Percentiles rank a stretch among this genome's conserved stretches.
Conservation (phyloP, 2,888 invertebrate species). For the Hipparchia semele region DNA sequence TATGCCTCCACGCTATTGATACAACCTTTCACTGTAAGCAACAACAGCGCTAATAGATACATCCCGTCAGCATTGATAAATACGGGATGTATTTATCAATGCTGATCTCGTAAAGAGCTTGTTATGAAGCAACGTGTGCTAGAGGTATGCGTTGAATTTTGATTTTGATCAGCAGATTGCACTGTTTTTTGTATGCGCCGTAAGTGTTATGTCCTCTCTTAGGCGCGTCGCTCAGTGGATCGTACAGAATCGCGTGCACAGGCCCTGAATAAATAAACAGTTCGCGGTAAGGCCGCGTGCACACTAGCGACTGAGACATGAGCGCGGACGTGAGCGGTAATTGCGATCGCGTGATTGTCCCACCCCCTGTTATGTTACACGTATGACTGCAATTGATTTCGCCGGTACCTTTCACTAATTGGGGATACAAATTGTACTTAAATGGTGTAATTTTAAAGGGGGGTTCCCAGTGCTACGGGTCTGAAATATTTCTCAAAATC, state of each 20-base stretch:
- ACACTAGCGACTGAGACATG: slow-evolving; percentile 43
- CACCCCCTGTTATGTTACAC: slow-evolving; percentile 11
- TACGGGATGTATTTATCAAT: too few relatives aligned
- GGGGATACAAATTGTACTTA: slow-evolving; percentile 2
- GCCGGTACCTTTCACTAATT: slow-evolving; percentile 31
- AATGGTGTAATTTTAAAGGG: background rate
- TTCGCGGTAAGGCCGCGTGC: slow-evolving; percentile 36
- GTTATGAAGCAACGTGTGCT: too few relatives aligned
- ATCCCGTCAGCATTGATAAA: too few relatives aligned
- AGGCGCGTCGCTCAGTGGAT: background rate
- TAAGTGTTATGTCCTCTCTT: background rate
- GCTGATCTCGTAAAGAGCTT: too few relatives aligned
- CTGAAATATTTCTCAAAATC: background rate
- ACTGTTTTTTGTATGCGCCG: too few relatives aligned
- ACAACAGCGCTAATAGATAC: too few relatives aligned
- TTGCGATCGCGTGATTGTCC: slow-evolving; percentile 42
- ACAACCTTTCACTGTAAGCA: too few relatives aligned
- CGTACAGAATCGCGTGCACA: slow-evolving; percentile 39
- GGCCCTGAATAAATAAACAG: slow-evolving; percentile 44
- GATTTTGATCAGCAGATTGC: too few relatives aligned
- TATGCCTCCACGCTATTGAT: too few relatives aligned
- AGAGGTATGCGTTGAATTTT: too few relatives aligned
- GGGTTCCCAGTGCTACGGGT: background rate
- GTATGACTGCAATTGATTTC: slow-evolving; percentile 30
- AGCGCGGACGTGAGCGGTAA: slow-evolving; percentile 44